A percentile compares a stretch with the other conserved stretches of the same genome.
phyloP scores from a whole-genome alignment of 2,797 vertebrate species.

The Graptemys geographica region DNA sequence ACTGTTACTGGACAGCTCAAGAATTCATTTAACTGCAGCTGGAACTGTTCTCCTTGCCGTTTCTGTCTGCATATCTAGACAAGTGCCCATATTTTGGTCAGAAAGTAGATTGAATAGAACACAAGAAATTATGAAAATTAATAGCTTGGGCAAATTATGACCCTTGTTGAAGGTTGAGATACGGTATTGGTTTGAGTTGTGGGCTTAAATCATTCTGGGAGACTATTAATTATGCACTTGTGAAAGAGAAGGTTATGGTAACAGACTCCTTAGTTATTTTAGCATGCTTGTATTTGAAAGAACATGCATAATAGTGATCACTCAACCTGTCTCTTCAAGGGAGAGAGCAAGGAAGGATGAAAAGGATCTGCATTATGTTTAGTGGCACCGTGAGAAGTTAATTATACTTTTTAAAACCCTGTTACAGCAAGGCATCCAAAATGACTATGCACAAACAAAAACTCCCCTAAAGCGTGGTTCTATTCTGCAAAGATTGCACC shows the following conservation, averaged over 20 bases:
- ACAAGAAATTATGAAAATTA: not conserved
- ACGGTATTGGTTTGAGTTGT: not conserved
- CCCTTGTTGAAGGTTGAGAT: not conserved
- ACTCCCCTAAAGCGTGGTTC: not conserved
- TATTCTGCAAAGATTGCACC: not conserved
- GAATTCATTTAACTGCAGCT: not conserved
- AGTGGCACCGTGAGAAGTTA: not conserved
- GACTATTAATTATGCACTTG: not conserved
- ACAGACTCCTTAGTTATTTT: not conserved
- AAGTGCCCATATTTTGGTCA: not conserved
- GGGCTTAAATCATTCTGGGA: not conserved
- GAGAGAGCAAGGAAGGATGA: not conserved
- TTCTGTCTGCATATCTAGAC: not conserved
- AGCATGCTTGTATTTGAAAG: not conserved
- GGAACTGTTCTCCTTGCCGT: not conserved
- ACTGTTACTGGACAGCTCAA: not conserved
- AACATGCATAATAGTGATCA: not conserved
- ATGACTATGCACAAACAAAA: not conserved
- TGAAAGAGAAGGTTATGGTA: not conserved
- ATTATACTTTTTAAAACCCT: not conserved
- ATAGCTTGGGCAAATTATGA: not conserved
- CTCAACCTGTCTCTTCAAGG: not conserved
- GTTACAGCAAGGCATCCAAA: not conserved
- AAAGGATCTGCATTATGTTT: not conserved
- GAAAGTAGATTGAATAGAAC: not conserved